Percentiles rank a stretch among this genome's conserved stretches.
These are phyloP conservation scores for Turnix velox DNA, from an alignment of 2,113 vertebrate genomes.

Conservation along the genomic window DNA sequence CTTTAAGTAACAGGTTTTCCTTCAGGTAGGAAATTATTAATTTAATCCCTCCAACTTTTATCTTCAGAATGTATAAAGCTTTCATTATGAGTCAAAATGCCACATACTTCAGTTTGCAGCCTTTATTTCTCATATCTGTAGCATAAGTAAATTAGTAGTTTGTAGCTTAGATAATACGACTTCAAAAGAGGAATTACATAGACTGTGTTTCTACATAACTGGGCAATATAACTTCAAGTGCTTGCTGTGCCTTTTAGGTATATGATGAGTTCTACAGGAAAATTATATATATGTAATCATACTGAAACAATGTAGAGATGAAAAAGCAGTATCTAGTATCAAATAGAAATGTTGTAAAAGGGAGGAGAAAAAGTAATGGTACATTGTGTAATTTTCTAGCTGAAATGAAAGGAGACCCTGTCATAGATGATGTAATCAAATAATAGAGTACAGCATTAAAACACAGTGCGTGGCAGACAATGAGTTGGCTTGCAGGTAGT, in stretches of 20 bases:
- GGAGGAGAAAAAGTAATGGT: not conserved
- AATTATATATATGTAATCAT: not conserved
- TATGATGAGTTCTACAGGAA: not conserved
- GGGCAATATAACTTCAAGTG: not conserved
- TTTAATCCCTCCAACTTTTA: conserved; percentile 4
- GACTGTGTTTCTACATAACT: not conserved
- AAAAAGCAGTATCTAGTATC: not conserved
- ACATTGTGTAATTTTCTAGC: not conserved
- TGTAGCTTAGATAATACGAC: not conserved
- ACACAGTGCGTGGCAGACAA: not conserved
- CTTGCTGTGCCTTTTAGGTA: not conserved
- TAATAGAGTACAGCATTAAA: not conserved
- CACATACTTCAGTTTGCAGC: not conserved
- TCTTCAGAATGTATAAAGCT: conserved; percentile 10
- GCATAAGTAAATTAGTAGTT: not conserved
- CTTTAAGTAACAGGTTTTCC: not conserved
- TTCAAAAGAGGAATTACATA: not conserved
- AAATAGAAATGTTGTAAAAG: not conserved
- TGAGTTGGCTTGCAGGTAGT: not conserved
- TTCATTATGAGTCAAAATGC: not conserved
- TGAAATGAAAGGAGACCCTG: not conserved
- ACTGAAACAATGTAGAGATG: not conserved
- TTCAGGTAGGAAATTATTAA: not conserved
- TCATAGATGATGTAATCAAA: conserved; percentile 5
- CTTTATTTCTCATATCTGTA: not conserved